Percentiles rank a stretch among this genome's conserved stretches.
These are phyloP conservation scores for Sebastes vulpes DNA, from an alignment of 2,797 vertebrate genomes.

Conservation along the genomic window DNA sequence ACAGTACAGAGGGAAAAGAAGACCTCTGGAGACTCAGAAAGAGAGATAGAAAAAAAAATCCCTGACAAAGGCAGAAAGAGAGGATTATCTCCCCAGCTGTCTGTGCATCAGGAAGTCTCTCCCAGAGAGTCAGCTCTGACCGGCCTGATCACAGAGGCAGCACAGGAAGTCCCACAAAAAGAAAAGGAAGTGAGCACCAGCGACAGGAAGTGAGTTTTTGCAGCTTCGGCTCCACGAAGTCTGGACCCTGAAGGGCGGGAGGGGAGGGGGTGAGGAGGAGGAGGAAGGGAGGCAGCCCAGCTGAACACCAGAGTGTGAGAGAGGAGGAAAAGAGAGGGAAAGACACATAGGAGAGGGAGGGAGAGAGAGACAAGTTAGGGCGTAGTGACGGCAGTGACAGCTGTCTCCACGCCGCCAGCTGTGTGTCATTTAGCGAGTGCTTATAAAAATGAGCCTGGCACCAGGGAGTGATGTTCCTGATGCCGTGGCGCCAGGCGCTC, in stretches of 20 bases:
- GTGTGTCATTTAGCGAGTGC: constrained; percentile 86
- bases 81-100: constrained; percentile 88
- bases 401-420: constrained; percentile 87
- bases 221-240: constrained; percentile 87
- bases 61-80: constrained; percentile 84
- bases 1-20: constrained; percentile 48
- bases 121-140: constrained; percentile 78
- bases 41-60: constrained; percentile 58
- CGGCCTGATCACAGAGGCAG: constrained; percentile 83
- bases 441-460: constrained; percentile 86
- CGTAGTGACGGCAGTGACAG: constrained; percentile 82
- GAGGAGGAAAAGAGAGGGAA: constrained; percentile 73
- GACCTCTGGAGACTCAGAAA: constrained; percentile 55
- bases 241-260: constrained; percentile 82
- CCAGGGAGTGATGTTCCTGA: constrained; percentile 82
- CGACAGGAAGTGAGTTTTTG: constrained; percentile 86
- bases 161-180: constrained; percentile 88
- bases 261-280: constrained; percentile 71
- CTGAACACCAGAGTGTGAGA: constrained; percentile 79
- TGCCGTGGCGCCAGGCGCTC: constrained; percentile 82
- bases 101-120: constrained; percentile 85
- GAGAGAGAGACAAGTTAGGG: constrained; percentile 67
- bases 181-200: constrained; percentile 86
- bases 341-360: constrained; percentile 39
- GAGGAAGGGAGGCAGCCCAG: constrained; percentile 70